Evolutionary conservation across 2,888 invertebrate genomes (phyloP).

Genomic region (Embidobia sp.): DNA sequence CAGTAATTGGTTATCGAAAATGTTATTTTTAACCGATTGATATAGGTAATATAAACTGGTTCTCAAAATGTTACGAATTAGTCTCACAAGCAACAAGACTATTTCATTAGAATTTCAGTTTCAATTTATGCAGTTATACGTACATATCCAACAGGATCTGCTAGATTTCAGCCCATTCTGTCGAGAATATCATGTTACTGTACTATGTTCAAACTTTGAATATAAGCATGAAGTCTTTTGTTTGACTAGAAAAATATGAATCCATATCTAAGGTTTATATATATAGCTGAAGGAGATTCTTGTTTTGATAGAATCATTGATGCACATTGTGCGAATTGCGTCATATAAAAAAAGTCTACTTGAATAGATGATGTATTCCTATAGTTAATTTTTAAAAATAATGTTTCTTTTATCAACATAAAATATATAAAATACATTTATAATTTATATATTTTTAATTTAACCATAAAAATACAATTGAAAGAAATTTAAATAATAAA

Average conservation of each 20-base stretch:
- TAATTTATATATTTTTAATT: too few relatives aligned
- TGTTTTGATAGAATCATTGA: slow-evolving; percentile 1
- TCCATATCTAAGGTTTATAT: slow-evolving; percentile 1
- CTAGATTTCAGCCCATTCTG: slow-evolving; percentile 12
- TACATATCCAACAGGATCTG: slow-evolving; percentile 41
- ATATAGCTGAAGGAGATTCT: slow-evolving; percentile 3
- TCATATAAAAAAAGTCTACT: too few relatives aligned
- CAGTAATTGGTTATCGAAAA: too few relatives aligned
- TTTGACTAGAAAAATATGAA: slow-evolving; percentile 38
- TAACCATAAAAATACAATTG: too few relatives aligned
- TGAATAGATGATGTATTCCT: too few relatives aligned
- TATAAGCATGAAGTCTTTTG: slow-evolving; percentile 22
- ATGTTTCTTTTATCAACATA: too few relatives aligned
- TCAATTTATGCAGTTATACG: slow-evolving; percentile 37
- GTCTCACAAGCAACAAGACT: background rate
- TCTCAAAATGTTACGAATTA: too few relatives aligned
- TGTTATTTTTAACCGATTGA: too few relatives aligned
- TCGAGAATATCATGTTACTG: slow-evolving; percentile 31
- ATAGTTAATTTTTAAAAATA: too few relatives aligned
- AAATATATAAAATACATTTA: too few relatives aligned
- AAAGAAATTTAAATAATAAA: too few relatives aligned
- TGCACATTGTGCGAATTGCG: background rate
- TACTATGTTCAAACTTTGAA: slow-evolving; percentile 21
- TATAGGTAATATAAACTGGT: too few relatives aligned
- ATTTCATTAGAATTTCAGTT: slow-evolving; percentile 36